Percentiles rank a stretch among this genome's conserved stretches.
phyloP scores from a whole-genome alignment of 2,113 vertebrate genomes.

The Poecile atricapillus region DNA sequence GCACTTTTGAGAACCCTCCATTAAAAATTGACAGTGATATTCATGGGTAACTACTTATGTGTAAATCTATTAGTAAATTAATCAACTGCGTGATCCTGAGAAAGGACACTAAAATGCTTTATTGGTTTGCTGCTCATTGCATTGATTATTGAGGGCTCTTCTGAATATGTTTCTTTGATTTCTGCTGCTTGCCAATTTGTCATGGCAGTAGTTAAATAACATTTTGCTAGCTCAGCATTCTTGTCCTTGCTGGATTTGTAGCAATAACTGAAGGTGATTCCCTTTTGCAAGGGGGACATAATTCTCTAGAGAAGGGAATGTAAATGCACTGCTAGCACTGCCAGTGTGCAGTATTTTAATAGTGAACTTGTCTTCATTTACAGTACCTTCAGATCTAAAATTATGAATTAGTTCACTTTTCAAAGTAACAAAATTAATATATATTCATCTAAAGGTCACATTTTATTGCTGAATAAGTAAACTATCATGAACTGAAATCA shows the following conservation, averaged over 20 bases:
- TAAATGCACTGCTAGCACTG: conserved; percentile 6
- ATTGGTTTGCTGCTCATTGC: background rate
- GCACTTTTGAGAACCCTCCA: background rate
- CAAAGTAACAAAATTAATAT: background rate
- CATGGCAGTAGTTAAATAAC: background rate
- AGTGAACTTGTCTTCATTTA: conserved; percentile 45
- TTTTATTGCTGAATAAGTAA: conserved; percentile 41
- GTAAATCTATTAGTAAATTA: conserved; percentile 25
- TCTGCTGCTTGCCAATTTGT: background rate
- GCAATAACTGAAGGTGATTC: conserved; percentile 19
- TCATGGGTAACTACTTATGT: background rate
- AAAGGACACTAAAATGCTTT: background rate
- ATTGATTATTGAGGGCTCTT: background rate
- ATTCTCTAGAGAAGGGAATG: background rate
- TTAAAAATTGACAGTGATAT: background rate
- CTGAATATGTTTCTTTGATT: background rate
- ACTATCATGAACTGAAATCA: background rate
- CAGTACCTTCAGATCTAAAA: conserved; percentile 32
- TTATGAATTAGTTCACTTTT: background rate
- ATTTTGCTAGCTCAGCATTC: conserved; percentile 11
- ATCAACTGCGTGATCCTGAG: background rate
- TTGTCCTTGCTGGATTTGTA: background rate
- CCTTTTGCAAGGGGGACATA: background rate
- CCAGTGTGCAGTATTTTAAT: conserved; percentile 41
- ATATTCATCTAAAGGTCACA: background rate